Evolutionary conservation across 2,888 invertebrate species (phyloP), one percentile per base, ranked within the genome.

Genomic region (Cerceris rybyensis): DNA sequence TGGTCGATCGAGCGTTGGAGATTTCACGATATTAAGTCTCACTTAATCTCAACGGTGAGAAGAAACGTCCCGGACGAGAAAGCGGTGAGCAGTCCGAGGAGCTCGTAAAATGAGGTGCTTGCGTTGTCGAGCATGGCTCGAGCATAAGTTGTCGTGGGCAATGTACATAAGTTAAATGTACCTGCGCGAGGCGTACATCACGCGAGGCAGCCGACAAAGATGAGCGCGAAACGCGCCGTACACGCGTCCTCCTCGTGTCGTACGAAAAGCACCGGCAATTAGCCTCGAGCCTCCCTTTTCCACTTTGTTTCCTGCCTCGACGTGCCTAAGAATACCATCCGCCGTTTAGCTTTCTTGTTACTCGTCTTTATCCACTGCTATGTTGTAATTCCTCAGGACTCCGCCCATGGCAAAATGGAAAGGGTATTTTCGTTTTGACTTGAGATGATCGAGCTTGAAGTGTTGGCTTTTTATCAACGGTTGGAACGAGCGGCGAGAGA

Each of bases 151-250:
- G 71, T 78, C 78, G 46, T 55, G 28, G 78, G 71, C 64, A 61
- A 60, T 68, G 78, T 78, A 78, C 78, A 64, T 66, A 50, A 58
- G 78, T 72, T 78, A 78, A 79, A 79, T 79, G 69, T 73, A 78
- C 61, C 78, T 39, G 61, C 57, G 41, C n/a, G 46, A 57, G 16
- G 79, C 58, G 70, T 79, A 70, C 69, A 70, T 79, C 79, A 78
- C 69, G 73, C 73, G 73, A 66, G 65, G 43, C 43, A 50, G 43
- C 65, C 72, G 71, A 78, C 68, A 73, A 64, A 76, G 77, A 65
- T 60, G 70, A 59, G 66, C 55, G 54, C 39, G 57, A 8, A 7
- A 54, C 39, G 58, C 41, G 41, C 64, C n/a, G 52, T 17, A 39
- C 63, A 50, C 63, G 63, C 50, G 49, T 13, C 28, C 7, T 63